Base-by-base conservation (phyloP, 1,140 invertebrate species). In the Hirudo medicinalis region DNA sequence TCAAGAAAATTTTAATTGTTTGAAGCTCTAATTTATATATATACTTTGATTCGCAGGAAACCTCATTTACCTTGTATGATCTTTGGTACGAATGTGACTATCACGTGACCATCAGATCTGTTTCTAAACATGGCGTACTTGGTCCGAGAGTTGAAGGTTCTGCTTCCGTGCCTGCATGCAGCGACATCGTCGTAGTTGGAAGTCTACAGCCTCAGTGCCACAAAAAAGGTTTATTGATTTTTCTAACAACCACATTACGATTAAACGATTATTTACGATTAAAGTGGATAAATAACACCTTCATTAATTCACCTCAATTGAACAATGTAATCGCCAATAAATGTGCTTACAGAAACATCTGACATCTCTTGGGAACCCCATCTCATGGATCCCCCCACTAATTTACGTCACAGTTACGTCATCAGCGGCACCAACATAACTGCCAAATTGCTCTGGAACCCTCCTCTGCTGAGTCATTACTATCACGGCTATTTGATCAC, bases 401-500 rank as follows among this genome's bases (percentile, higher is more conserved):
- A 63, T 25, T 32, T 63, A 63, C 22, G 57, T 32, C 29, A 32
- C 57, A 63, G 29, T 63, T 63, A 63, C 57, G 57, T 63, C 57
- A 63, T 63, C 57, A 63, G 22, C 6, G 57, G 57, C 19, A 63
- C 22, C 13, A 63, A 63, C 57, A 32, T 63, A 22, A 63, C 57
- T 22, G 57, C 57, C 22, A 63, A 63, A 63, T 22, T 63, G 29
- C 8, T 32, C 57, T 63, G 57, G 57, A 63, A 63, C 11, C 43
- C 57, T 63, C 57, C 57, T 11, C 8, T 25, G 57, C 22, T 25
- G 11, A 63, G 57, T 11, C 29, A 25, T 32, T n/a, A 63, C 29
- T 25, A 32, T 15, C 57, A 63, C 8, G 57, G 57, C 22, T 63
- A 22, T 63, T 63, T 63, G 57, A 20, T 63, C 22, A 63, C 57